Conservation (phyloP, 2,113 vertebrate species). For the Lonchura striata region DNA sequence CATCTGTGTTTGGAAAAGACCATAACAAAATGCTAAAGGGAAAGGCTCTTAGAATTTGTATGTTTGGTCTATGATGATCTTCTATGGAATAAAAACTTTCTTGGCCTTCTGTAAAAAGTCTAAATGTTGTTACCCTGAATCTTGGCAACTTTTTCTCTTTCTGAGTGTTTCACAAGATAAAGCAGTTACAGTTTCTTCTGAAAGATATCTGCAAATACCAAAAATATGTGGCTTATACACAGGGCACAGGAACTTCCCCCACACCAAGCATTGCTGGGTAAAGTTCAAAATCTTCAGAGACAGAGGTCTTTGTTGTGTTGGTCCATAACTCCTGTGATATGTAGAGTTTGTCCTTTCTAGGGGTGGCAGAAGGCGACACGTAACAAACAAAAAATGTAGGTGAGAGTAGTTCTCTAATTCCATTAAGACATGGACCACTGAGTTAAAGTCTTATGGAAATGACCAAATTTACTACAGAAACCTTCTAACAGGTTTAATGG, state of each 20-base stretch:
- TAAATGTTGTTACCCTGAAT: neutral
- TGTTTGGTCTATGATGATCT: neutral
- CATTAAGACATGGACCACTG: neutral
- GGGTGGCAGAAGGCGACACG: neutral
- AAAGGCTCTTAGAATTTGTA: neutral
- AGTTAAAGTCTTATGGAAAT: neutral
- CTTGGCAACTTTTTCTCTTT: neutral
- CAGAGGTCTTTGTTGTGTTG: neutral
- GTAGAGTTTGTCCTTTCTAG: neutral
- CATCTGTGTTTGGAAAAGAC: neutral
- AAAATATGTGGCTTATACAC: neutral
- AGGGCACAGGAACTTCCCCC: neutral
- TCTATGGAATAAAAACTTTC: neutral
- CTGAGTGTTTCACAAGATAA: neutral
- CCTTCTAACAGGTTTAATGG: neutral
- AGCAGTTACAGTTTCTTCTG: conserved; percentile 2
- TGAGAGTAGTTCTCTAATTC: neutral
- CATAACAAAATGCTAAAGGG: neutral
- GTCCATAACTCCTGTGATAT: neutral
- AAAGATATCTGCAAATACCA: neutral
- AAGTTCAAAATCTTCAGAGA: neutral
- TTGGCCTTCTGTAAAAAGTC: neutral
- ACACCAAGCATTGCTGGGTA: neutral
- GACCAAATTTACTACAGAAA: neutral
- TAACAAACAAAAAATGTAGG: neutral